Base-by-base conservation (phyloP, 30 jellyfish, hydroid and myxozoan genomes). In the Morbakka virulenta region DNA sequence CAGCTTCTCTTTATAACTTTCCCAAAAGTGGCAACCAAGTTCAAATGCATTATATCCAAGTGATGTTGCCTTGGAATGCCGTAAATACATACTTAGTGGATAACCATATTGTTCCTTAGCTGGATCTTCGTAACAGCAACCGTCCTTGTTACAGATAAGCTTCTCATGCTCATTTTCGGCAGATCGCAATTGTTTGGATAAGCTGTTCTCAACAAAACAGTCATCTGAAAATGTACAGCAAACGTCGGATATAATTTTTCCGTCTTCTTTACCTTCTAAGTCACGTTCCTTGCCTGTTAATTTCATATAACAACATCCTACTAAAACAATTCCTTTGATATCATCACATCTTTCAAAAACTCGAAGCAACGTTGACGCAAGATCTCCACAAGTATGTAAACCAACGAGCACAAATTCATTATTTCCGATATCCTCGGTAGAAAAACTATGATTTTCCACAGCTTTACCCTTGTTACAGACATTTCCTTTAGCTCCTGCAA, bases 341-440 rank as follows among this genome's bases (percentile, higher is more conserved):
- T 61, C 75, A 11, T 69, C 36, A 32, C 96, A 82, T 2, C 68
- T 28, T 24, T 31, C 73, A 66, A 88, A 88, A 11, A 87, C 82
- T 24, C 89, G 91, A 34, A 88, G 34, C 80, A 88, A 67, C 17
- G 97, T 88, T 13, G 97, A 72, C 1, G 95, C 94, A 21, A 88
- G 66, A 62, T 88, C 95, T 14, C 97, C 97, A 27, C 97, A 88
- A 11, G 97, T 81, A 75, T 88, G 97, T 51, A 88, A 87, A 17
- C 97, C 97, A 53, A 88, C 80, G 0, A 88, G 63, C 23, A 80
- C 83, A 61, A 84, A 80, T 4, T 64, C 32, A 2, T 78, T 71
- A 41, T 41, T 17, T 9, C 57, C n/a, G n/a, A n/a, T n/a, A n/a
- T n/a, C n/a, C n/a, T n/a, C n/a, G n/a, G n/a, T n/a, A n/a, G n/a